Percentiles rank a stretch among this genome's conserved stretches.
Evolutionary conservation across 1,140 invertebrate genomes (phyloP).

Genomic region (Bombus confusus): DNA sequence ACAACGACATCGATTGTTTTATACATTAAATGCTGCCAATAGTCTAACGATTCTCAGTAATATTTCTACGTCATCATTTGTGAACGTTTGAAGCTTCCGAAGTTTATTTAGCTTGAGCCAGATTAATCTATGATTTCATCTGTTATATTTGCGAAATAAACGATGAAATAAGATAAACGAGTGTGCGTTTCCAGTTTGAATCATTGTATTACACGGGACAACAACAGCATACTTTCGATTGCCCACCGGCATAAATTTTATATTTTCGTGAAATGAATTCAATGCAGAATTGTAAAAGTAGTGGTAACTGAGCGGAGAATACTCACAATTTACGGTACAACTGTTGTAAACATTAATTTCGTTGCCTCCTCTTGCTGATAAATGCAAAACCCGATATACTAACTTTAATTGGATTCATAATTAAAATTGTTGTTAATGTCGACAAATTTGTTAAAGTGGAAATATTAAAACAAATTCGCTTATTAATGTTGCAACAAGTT

Average conservation of each 20-base stretch:
- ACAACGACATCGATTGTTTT: background rate
- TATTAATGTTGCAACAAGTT: background rate
- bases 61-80: background rate
- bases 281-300: background rate
- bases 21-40: background rate
- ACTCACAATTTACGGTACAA: constrained; percentile 7
- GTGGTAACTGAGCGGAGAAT: constrained; percentile 11
- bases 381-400: background rate
- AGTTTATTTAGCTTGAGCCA: background rate
- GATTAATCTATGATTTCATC: background rate
- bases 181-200: background rate
- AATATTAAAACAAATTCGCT: background rate
- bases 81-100: background rate
- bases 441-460: background rate
- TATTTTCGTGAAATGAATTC: background rate
- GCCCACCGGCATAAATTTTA: background rate
- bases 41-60: background rate
- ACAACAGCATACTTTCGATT: constrained; percentile 4
- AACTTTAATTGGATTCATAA: background rate
- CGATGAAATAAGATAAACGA: background rate
- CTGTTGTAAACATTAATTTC: constrained; percentile 27
- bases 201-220: constrained; percentile 2
- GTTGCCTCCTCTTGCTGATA: background rate
- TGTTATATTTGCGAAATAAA: background rate
- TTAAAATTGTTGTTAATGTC: background rate